Evolutionary conservation across 1,140 invertebrate species (phyloP), one percentile per base, ranked within the genome.

Genomic region (Chrysomallon squamiferum): DNA sequence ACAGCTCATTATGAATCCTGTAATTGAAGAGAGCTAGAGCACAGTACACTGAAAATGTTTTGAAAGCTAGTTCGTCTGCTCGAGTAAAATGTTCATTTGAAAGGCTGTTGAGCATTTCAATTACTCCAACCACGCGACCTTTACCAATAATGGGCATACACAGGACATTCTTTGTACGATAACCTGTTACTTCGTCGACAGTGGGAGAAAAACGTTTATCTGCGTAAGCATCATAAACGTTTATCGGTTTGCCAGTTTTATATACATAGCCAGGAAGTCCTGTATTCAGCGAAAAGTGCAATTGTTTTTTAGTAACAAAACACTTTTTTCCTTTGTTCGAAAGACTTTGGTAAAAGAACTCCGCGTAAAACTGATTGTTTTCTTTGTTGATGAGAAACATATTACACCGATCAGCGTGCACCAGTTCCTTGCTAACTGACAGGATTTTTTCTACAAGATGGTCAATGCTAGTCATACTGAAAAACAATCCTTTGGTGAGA

Each of bases 391-490:
- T 87, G 0, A 93, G 86, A 76, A 93, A 93, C 25, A 93, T 80
- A 0, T 91, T 92, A 1, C 91, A 91, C 59, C 92, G 79, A 79
- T 94, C 92, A 0, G 92, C 93, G 71, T 91, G 89, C 0, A 94
- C 92, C 2, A 94, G 83, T 60, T 89, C 87, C 79, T 93, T 92
- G 0, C 92, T 92, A 78, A 92, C 75, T 50, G 83, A 83, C 79
- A 94, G 89, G 38, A 94, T 91, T 77, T 91, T 92, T 72, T 91
- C 89, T 11, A 93, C 91, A 0, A 93, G 85, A 22, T 87, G 86
- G 75, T 93, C 92, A 86, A 93, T 90, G 68, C 90, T 91, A 25
- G 92, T 89, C 89, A 93, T 93, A 70, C 93, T 91, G 87, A 93
- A 91, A 67, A 87, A 88, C 25, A 88, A 87, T 18, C 35, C 86